Conservation (phyloP, 2,888 invertebrate genomes). For the Pemphredon lugubris region DNA sequence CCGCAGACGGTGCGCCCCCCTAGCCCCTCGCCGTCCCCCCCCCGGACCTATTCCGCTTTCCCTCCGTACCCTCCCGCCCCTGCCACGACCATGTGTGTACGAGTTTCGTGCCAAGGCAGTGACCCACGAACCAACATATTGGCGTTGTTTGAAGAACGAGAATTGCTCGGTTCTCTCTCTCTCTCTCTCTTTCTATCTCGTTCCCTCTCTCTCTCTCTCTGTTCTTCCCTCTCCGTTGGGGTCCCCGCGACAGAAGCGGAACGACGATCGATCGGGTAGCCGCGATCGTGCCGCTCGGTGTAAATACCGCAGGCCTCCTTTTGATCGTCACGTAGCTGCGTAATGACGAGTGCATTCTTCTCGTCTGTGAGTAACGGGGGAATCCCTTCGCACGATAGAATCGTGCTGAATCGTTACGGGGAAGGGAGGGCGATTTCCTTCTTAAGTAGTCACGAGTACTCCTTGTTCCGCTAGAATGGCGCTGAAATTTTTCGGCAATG, state of each 20-base stretch:
- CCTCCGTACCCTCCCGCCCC: constrained; percentile 37
- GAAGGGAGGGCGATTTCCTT: not conserved
- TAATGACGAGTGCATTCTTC: constrained; percentile 59
- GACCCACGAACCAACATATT: constrained; percentile 78
- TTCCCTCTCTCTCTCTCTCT: too few relatives aligned
- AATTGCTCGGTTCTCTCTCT: constrained; percentile 59
- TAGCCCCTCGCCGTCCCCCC: constrained; percentile 25
- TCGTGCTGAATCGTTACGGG: constrained; percentile 38
- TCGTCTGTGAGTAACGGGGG: constrained; percentile 19
- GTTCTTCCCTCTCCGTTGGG: too few relatives aligned
- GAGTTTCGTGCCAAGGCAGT: constrained; percentile 74
- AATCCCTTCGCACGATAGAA: constrained; percentile 24
- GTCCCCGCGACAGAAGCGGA: constrained; percentile 54
- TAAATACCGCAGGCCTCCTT: constrained; percentile 58
- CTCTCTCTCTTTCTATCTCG: too few relatives aligned
- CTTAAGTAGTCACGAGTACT: too few relatives aligned
- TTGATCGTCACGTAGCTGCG: constrained; percentile 60
- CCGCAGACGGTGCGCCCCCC: constrained; percentile 45
- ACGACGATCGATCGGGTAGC: constrained; percentile 56
- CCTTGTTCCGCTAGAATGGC: too few relatives aligned
- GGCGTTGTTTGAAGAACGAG: constrained; percentile 78
- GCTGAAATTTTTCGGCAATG: too few relatives aligned
- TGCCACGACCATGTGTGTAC: constrained; percentile 60
- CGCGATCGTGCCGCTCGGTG: constrained; percentile 55
- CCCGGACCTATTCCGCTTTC: constrained; percentile 36